Percentiles rank a stretch among this genome's conserved stretches.
Conservation (phyloP, 2,113 vertebrate species). For the Andinoacara biseriatus region DNA sequence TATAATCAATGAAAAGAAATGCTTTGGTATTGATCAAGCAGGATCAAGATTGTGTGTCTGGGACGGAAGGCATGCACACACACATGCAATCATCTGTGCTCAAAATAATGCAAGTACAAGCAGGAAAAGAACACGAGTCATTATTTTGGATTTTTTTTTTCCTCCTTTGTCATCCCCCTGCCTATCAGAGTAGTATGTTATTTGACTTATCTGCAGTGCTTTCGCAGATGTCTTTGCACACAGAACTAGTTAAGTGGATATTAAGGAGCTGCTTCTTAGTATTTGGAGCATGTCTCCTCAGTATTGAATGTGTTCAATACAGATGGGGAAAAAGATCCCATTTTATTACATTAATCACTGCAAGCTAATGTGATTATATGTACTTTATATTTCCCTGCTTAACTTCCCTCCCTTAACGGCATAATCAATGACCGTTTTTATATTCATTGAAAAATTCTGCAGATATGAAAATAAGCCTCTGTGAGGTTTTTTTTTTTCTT, state of each 20-base stretch:
- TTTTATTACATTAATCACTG: constrained; percentile 75
- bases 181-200: constrained; percentile 9
- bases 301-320: constrained; percentile 62
- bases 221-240: constrained; percentile 46
- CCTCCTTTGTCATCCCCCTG: neutral
- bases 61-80: constrained; percentile 6
- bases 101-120: neutral
- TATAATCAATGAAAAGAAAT: constrained; percentile 81
- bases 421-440: constrained; percentile 77
- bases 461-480: constrained; percentile 74
- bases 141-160: neutral
- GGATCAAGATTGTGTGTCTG: constrained; percentile 39
- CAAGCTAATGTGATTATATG: constrained; percentile 78
- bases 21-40: constrained; percentile 75
- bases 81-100: neutral
- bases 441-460: constrained; percentile 74
- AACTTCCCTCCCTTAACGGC: constrained; percentile 63
- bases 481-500: constrained; percentile 9
- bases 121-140: neutral
- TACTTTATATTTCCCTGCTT: constrained; percentile 72
- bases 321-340: constrained; percentile 64
- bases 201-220: constrained; percentile 36
- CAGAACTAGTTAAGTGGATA: constrained; percentile 66
- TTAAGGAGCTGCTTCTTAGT: constrained; percentile 64
- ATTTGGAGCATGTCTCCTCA: constrained; percentile 64